phyloP scores from a whole-genome alignment of 2,797 vertebrate genomes.

The Gila robusta region DNA sequence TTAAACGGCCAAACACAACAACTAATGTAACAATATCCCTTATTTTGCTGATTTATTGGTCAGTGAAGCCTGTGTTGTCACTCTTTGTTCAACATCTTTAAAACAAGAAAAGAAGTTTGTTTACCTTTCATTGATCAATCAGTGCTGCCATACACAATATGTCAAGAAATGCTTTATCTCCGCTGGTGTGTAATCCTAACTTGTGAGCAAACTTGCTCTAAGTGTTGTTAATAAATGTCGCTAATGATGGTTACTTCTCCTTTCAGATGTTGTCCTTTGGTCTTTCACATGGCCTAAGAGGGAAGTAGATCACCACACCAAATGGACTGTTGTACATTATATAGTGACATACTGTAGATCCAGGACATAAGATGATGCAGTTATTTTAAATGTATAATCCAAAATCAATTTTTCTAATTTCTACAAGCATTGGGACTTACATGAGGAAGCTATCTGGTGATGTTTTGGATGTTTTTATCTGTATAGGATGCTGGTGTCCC shows the following conservation, averaged over 20 bases:
- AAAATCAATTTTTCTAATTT: background rate
- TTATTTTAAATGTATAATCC: background rate
- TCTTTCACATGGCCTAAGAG: constrained; percentile 2
- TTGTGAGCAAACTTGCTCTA: background rate
- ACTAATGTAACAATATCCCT: background rate
- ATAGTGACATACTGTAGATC: background rate
- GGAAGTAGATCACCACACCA: constrained; percentile 39
- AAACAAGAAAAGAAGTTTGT: background rate
- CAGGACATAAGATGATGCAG: background rate
- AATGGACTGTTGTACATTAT: background rate
- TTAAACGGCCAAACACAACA: background rate
- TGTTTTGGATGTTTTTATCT: background rate
- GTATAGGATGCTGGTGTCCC: background rate
- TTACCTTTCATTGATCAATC: constrained; percentile 6
- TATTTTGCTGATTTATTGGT: background rate
- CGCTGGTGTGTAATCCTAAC: background rate
- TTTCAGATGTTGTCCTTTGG: constrained; percentile 32
- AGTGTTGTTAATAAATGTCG: constrained; percentile 30
- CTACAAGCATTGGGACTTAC: background rate
- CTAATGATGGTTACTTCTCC: constrained; percentile 31
- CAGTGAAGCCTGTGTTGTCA: background rate
- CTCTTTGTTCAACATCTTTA: background rate
- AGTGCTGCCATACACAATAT: background rate
- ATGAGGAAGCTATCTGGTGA: background rate
- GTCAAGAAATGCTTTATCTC: background rate